These are phyloP conservation scores for Philopedon plagiatum DNA, from an alignment of 2,888 invertebrate genomes.

Conservation along the genomic window DNA sequence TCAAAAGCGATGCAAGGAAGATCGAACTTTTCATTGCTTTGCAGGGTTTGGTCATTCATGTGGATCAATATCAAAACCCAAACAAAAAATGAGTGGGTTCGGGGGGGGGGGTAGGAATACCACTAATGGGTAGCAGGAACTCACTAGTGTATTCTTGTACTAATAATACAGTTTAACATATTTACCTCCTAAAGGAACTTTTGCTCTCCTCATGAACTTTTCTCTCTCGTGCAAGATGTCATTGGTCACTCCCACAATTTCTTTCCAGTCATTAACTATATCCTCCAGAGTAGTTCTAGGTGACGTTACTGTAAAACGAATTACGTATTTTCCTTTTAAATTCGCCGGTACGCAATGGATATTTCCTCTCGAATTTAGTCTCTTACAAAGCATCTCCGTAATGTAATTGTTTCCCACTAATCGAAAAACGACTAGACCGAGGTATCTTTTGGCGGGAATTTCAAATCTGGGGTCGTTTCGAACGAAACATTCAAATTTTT, in stretches of 20 bases:
- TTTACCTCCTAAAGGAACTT: conserved; percentile 83
- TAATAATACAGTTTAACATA: not conserved
- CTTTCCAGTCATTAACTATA: conserved; percentile 89
- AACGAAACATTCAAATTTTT: conserved; percentile 91
- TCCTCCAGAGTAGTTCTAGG: conserved; percentile 85
- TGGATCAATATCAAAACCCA: too few relatives aligned
- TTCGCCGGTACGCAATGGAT: conserved; percentile 96
- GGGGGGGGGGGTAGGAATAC: too few relatives aligned
- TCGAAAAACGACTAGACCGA: conserved; percentile 93
- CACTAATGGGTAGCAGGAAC: too few relatives aligned
- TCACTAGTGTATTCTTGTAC: not conserved
- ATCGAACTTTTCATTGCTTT: too few relatives aligned
- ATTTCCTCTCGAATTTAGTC: conserved; percentile 87
- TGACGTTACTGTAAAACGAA: conserved; percentile 94
- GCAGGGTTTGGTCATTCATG: too few relatives aligned
- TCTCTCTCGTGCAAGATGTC: conserved; percentile 79
- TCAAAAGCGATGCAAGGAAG: too few relatives aligned
- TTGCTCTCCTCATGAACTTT: conserved; percentile 71
- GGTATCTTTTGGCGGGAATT: conserved; percentile 87
- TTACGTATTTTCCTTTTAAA: conserved; percentile 90
- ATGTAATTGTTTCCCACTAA: conserved; percentile 87
- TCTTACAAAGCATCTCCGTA: conserved; percentile 90
- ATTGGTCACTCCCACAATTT: conserved; percentile 82
- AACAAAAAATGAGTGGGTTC: too few relatives aligned
- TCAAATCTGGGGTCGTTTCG: conserved; percentile 89